Evolutionary conservation across 2,888 invertebrate genomes (phyloP), one percentile per base, ranked within the genome.

Genomic region (Eueremaeus valkanovi): DNA sequence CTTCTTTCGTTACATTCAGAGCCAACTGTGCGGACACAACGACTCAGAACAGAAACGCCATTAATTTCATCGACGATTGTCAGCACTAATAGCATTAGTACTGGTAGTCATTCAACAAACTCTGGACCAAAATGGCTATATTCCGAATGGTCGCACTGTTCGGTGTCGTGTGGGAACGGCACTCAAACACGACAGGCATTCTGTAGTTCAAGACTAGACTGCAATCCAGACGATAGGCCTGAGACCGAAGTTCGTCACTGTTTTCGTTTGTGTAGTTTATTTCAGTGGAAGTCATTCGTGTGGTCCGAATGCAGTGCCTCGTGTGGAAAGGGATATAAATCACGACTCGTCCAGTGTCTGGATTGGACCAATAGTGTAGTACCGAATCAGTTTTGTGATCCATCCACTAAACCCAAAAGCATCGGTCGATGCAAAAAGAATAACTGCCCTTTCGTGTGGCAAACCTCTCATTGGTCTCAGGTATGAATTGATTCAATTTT

Each of bases 381-480:
- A 3, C 72, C 77, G 31, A 78, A 78, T 45, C 33, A 73, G 31
- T 77, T 77, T 58, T 80, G 80, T 55, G 76, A 68, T 40, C 74
- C 76, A 29, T 45, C 51, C 58, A 77, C 76, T 21, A 79, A 78
- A 66, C 81, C 81, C n/a, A 78, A 78, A 73, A 72, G 74, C 11
- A 76, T 74, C 40, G 76, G 79, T 73, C 80, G 80, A 36, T 83
- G 83, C 78, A 81, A 81, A 66, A 80, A 79, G 49, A 78, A 79
- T 36, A 80, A 80, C 18, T 83, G 83, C 76, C 81, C 85, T 74
- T 85, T 83, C 81, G 83, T 85, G 76, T 88, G 88, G 88, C 83
- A 85, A 70, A 84, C 85, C 75, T 84, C 84, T 72, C 82, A 85
- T 74, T 89, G 89, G 88, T 86, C 87, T 73, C 84, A 87, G 85